Evolutionary conservation across 2,113 vertebrate species (phyloP).

Genomic region (Tretioscincus oriximinensis): DNA sequence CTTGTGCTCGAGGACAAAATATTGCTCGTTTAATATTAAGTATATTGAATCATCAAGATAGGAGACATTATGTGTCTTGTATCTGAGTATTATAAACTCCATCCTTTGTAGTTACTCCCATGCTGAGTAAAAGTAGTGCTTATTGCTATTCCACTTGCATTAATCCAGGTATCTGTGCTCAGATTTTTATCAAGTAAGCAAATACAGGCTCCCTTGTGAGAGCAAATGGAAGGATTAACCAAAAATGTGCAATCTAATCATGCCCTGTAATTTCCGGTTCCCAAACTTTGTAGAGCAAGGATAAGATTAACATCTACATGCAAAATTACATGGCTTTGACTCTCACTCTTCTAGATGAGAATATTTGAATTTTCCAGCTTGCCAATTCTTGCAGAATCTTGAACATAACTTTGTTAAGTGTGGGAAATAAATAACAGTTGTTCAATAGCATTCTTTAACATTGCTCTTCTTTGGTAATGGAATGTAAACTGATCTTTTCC

Average conservation of each 20-base stretch:
- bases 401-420: no score
- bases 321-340: background rate
- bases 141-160: conserved; percentile 27
- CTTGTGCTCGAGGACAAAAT: conserved; percentile 28
- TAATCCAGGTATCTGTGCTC: conserved; percentile 57
- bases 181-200: conserved; percentile 28
- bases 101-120: conserved; percentile 31
- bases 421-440: no score
- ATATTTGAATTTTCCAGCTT: background rate
- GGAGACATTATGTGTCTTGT: conserved; percentile 30
- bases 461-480: no score
- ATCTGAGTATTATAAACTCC: conserved; percentile 11
- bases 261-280: conserved; percentile 31
- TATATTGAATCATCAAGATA: background rate
- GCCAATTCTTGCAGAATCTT: background rate
- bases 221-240: conserved; percentile 23
- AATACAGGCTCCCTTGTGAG: background rate
- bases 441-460: no score
- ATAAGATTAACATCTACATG: background rate
- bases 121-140: conserved; percentile 26
- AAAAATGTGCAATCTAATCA: conserved; percentile 6
- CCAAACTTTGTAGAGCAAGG: background rate
- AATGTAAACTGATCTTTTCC: no score
- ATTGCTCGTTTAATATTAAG: conserved; percentile 13
- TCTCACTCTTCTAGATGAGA: background rate